Evolutionary conservation across 2,113 vertebrate genomes (phyloP), one percentile per base, ranked within the genome.

Genomic region (Heterochromis multidens): DNA sequence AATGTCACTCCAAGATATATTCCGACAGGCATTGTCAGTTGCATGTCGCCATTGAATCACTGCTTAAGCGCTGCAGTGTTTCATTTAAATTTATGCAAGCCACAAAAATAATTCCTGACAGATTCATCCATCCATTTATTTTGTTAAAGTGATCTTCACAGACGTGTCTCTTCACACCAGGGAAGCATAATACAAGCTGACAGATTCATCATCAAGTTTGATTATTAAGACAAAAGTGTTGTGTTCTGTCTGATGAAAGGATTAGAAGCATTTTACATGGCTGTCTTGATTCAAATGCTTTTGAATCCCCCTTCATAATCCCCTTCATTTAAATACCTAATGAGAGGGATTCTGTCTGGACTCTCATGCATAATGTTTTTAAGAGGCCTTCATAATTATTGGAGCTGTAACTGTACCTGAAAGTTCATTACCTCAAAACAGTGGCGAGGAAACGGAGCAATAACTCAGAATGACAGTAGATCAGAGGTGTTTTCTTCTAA

Each of bases 261-360:
- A 95, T 94, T 91, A 93, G 88, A 88, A 70, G 76, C 57, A 62
- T 88, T 92, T 88, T 85, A 84, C 87, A 93, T 91, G 90, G 88
- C 89, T 92, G 90, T 57, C 87, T 89, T 88, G 77, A 84, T 81
- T 87, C 80, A 72, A 57, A 84, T 14, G 3, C 58, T 83, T 87
- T 79, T 89, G 87, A 86, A 93, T 90, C 49, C 27, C 12, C 8
- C 29, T 23, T 80, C 63, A 86, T 90, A 88, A 93, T 93, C 92
- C 79, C 52, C 83, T 31, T 88, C 80, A 94, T 94, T 92, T 93
- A 82, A 94, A 95, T 94, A 86, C 25, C 58, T 93, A 92, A 93
- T 94, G 91, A 91, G 87, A 57, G 29, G 33, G 43, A 82, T 87
- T 88, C 72, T 83, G 81, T 84, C 80, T 88, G 80, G 72, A 80